A percentile compares a stretch with the other conserved stretches of the same genome.
Evolutionary conservation across 2,888 invertebrate genomes (phyloP).

Genomic region (Tetheella fluctuosa): DNA sequence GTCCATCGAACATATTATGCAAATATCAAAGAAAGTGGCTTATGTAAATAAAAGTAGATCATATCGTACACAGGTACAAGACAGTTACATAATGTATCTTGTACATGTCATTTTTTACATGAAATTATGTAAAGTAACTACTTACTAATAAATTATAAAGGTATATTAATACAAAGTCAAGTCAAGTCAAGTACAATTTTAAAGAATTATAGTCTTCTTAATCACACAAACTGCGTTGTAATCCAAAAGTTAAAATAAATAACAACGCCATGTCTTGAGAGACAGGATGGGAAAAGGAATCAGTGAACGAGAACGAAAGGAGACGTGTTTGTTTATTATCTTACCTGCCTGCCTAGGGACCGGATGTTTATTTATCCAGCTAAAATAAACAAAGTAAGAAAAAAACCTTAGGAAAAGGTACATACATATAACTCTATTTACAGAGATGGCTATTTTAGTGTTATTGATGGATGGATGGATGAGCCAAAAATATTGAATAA

Average conservation of each 20-base stretch:
- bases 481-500: too few relatives aligned
- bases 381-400: conserved; percentile 20
- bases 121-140: background rate
- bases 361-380: conserved; percentile 53
- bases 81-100: conserved; percentile 22
- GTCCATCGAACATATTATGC: conserved; percentile 28
- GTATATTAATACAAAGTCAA: background rate
- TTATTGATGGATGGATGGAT: background rate
- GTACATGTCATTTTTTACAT: background rate
- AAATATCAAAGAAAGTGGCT: conserved; percentile 46
- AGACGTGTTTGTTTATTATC: conserved; percentile 42
- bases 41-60: conserved; percentile 37
- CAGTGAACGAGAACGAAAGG: conserved; percentile 19
- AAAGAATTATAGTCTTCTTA: too few relatives aligned
- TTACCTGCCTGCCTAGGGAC: conserved; percentile 57
- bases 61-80: conserved; percentile 12
- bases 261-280: conserved; percentile 17
- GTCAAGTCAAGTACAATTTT: too few relatives aligned
- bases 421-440: background rate
- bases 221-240: too few relatives aligned
- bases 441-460: conserved; percentile 7
- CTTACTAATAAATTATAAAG: background rate
- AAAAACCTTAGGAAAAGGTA: conserved; percentile 9
- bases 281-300: conserved; percentile 24
- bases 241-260: background rate